Conservation (phyloP, 1,140 invertebrate species). For the Mizuhopecten yessoensis region DNA sequence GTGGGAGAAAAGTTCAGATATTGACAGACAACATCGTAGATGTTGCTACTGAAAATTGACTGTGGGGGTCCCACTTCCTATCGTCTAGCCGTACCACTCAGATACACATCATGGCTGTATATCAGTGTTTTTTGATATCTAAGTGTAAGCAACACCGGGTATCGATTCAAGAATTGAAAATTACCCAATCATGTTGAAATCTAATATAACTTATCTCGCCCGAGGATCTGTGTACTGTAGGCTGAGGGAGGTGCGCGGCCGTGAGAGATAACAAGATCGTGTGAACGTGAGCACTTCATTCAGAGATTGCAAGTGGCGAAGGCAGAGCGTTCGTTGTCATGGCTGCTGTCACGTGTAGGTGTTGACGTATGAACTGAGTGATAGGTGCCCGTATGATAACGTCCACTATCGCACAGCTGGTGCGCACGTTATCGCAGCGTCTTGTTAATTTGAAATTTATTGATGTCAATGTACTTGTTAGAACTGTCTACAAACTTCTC, state of each 20-base stretch:
- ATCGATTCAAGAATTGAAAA: background rate
- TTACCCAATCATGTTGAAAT: constrained; percentile 32
- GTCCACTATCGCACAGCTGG: background rate
- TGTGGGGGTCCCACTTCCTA: no score
- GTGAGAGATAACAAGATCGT: background rate
- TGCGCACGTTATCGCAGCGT: background rate
- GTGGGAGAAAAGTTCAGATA: no score
- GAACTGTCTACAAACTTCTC: background rate
- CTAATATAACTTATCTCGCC: background rate
- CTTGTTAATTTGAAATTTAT: constrained; percentile 40
- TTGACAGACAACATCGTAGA: no score
- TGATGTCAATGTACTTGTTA: constrained; percentile 32
- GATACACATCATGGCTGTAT: no score
- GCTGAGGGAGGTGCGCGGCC: background rate
- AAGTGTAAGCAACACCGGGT: background rate
- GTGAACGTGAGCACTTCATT: constrained; percentile 18
- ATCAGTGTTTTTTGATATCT: no score
- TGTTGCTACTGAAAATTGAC: no score
- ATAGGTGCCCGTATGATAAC: constrained; percentile 36
- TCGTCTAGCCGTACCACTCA: no score
- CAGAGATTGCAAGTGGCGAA: constrained; percentile 16
- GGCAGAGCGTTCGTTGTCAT: background rate
- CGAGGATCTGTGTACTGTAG: background rate
- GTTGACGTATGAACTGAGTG: constrained; percentile 7
- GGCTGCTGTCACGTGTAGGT: constrained; percentile 11